Conservation (phyloP, 1,140 invertebrate species). For the Micrasema longulum region DNA sequence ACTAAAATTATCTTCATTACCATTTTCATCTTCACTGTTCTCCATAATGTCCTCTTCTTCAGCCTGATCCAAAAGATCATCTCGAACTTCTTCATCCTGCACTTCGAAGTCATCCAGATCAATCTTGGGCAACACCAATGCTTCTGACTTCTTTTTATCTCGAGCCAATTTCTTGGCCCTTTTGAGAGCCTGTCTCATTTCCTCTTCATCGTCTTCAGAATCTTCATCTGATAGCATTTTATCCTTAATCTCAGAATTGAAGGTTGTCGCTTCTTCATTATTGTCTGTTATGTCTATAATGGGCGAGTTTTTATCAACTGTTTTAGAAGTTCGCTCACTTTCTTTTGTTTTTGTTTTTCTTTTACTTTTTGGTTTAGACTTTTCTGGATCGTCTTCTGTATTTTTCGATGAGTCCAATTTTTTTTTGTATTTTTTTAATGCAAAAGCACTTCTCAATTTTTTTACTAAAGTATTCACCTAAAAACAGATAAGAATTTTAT, state of each 20-base stretch:
- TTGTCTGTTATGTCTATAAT: constrained; percentile 32
- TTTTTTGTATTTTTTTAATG: constrained; percentile 65
- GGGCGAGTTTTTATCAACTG: constrained; percentile 13
- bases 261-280: constrained; percentile 40
- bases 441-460: constrained; percentile 70
- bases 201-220: constrained; percentile 62
- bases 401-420: constrained; percentile 12
- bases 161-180: constrained; percentile 68
- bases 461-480: constrained; percentile 68
- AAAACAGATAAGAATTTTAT: no score
- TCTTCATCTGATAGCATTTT: constrained; percentile 63
- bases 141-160: constrained; percentile 69
- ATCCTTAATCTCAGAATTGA: constrained; percentile 52
- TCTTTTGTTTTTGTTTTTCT: constrained; percentile 31
- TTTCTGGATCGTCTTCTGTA: constrained; percentile 20
- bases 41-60: constrained; percentile 63
- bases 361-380: constrained; percentile 40
- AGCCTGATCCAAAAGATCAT: constrained; percentile 66
- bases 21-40: constrained; percentile 51
- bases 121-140: constrained; percentile 69
- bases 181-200: constrained; percentile 59
- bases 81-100: constrained; percentile 71
- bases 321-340: constrained; percentile 2
- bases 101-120: constrained; percentile 74
- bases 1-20: constrained; percentile 38